Percentiles rank a stretch among this genome's conserved stretches.
Conservation (phyloP, 2,888 invertebrate species). For the Pomacea canaliculata region DNA sequence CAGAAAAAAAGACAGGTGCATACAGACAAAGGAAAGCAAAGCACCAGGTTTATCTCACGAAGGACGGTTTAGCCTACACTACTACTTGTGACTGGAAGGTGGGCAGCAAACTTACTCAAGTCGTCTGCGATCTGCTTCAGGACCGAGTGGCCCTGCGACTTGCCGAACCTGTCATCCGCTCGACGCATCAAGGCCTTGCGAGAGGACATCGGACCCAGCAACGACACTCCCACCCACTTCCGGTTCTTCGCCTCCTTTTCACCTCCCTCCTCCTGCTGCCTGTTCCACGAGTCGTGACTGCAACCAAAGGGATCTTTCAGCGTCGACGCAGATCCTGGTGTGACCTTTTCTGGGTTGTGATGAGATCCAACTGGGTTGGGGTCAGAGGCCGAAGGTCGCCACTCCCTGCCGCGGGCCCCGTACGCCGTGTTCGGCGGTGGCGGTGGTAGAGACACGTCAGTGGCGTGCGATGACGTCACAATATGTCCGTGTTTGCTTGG, state of each 20-base stretch:
- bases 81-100: background rate
- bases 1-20: background rate
- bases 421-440: slow-evolving; percentile 15
- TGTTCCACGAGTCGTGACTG: slow-evolving; percentile 3
- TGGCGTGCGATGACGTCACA: too few species aligned
- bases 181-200: slow-evolving; percentile 14
- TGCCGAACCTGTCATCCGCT: background rate
- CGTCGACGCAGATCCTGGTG: background rate
- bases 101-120: slow-evolving; percentile 13
- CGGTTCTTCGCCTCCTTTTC: background rate
- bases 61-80: background rate
- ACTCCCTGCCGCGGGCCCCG: background rate
- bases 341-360: background rate
- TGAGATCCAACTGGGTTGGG: background rate
- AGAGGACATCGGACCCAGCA: slow-evolving; percentile 5
- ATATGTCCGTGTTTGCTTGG: background rate
- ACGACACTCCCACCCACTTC: slow-evolving; percentile 3
- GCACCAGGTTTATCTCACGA: background rate
- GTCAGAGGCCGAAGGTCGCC: background rate
- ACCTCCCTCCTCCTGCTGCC: background rate
- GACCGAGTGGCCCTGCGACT: slow-evolving; percentile 9
- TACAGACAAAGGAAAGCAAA: background rate
- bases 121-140: slow-evolving; percentile 12
- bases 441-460: background rate
- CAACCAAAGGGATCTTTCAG: slow-evolving; percentile 19